A percentile compares a stretch with the other conserved stretches of the same genome.
These are phyloP conservation scores for Colossoma macropomum DNA, from an alignment of 2,113 vertebrate species.

Conservation along the genomic window DNA sequence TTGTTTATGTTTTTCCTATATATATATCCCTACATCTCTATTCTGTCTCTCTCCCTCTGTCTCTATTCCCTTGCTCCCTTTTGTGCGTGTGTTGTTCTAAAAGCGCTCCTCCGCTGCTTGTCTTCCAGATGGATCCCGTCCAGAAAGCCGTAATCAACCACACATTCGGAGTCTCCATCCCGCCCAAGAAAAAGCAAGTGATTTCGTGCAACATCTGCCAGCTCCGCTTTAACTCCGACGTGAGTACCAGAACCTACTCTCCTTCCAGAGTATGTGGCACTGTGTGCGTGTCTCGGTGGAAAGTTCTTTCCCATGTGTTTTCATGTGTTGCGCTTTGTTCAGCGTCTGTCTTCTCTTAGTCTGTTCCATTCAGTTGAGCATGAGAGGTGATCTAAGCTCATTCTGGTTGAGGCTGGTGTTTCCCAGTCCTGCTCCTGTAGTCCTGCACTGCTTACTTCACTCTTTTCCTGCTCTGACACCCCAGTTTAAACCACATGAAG, in stretches of 20 bases:
- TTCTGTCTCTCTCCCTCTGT: not conserved
- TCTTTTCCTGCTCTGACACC: not conserved
- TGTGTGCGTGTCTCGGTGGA: constrained; percentile 10
- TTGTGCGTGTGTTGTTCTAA: constrained; percentile 15
- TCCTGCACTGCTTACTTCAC: not conserved
- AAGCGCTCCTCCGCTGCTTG: constrained; percentile 37
- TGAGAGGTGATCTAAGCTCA: constrained; percentile 30
- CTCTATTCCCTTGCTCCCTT: not conserved
- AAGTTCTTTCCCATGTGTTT: not conserved
- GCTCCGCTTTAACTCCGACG: constrained; percentile 96
- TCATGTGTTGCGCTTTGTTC: constrained; percentile 12
- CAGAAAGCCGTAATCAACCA: constrained; percentile 99
- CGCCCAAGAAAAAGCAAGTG: constrained; percentile 93
- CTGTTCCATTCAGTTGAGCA: not conserved
- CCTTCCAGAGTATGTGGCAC: not conserved
- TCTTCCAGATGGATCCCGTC: constrained; percentile 95
- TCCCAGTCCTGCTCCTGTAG: constrained; percentile 8
- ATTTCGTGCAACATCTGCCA: constrained; percentile 96
- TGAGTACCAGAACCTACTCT: constrained; percentile 76
- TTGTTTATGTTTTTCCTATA: not conserved
- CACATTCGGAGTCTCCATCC: constrained; percentile 94
- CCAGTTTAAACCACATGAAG: not conserved
- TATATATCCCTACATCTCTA: not conserved
- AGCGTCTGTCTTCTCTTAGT: not conserved
- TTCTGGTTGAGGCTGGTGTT: not conserved